These are phyloP conservation scores for Oikopleura vanhoeffeni DNA, from an alignment of 23 tunicate genomes.

Conservation along the genomic window DNA sequence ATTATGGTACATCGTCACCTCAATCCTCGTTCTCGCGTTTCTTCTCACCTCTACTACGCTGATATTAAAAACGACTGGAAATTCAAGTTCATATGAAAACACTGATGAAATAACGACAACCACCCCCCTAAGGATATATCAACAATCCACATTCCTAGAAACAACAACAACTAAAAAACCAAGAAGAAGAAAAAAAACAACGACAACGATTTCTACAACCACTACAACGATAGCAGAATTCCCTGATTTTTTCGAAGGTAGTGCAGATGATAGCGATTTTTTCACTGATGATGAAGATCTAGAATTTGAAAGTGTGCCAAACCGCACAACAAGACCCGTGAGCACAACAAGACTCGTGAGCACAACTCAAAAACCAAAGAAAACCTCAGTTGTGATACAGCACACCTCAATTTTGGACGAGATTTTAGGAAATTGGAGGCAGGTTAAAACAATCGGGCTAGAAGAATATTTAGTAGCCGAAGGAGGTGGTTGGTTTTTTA, in stretches of 20 bases:
- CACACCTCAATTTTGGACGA: no score
- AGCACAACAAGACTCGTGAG: no score
- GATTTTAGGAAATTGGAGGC: background rate
- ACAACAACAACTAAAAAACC: background rate
- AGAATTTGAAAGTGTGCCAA: no score
- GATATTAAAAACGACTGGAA: background rate
- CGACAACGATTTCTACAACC: background rate
- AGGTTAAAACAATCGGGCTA: background rate
- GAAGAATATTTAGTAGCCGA: background rate
- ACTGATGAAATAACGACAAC: background rate
- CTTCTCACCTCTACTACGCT: background rate
- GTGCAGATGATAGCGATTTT: no score
- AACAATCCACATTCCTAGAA: background rate
- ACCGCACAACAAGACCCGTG: no score
- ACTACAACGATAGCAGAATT: background rate
- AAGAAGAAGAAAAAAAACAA: background rate
- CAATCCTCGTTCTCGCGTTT: background rate
- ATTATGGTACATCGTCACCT: background rate
- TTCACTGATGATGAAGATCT: no score
- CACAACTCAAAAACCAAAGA: no score
- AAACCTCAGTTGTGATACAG: no score
- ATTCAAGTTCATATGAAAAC: background rate
- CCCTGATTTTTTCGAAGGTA: no score
- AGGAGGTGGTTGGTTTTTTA: background rate
- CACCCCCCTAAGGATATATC: background rate